Evolutionary conservation across 2,113 vertebrate species (phyloP).

Genomic region (Pogonocichla stellata): DNA sequence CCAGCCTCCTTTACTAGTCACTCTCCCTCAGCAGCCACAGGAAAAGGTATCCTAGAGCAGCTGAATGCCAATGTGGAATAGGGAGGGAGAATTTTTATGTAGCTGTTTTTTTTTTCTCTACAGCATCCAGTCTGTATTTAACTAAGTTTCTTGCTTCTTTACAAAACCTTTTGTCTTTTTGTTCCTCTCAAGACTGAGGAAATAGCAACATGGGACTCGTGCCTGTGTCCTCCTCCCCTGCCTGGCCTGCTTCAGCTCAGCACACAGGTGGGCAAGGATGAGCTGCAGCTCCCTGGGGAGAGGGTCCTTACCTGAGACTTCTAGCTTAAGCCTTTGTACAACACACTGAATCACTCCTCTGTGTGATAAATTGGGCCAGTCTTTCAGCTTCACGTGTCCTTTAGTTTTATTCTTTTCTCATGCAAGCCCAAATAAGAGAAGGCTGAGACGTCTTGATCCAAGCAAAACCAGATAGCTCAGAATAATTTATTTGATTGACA

Average conservation of each 20-base stretch:
- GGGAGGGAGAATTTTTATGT: not conserved
- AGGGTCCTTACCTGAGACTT: not conserved
- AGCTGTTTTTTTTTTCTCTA: not conserved
- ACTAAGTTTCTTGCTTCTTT: not conserved
- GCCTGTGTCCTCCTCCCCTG: not conserved
- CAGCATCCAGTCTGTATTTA: not conserved
- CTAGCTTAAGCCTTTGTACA: not conserved
- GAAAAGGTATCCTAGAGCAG: not conserved
- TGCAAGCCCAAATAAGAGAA: not conserved
- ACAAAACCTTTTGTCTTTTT: not conserved
- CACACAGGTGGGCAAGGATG: not conserved
- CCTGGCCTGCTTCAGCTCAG: not conserved
- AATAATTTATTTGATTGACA: not conserved
- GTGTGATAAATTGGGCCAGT: not conserved
- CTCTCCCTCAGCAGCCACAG: not conserved
- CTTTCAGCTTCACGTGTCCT: not conserved
- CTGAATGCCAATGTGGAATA: not conserved
- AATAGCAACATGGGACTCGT: accelerated
- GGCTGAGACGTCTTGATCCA: not conserved
- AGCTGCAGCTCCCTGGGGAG: not conserved
- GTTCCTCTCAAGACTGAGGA: not conserved
- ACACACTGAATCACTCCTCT: not conserved
- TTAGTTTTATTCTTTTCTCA: not conserved
- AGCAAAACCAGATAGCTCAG: not conserved
- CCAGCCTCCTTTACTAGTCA: not conserved